Conservation (phyloP, 2,888 invertebrate species). For the Dione vanillae region DNA sequence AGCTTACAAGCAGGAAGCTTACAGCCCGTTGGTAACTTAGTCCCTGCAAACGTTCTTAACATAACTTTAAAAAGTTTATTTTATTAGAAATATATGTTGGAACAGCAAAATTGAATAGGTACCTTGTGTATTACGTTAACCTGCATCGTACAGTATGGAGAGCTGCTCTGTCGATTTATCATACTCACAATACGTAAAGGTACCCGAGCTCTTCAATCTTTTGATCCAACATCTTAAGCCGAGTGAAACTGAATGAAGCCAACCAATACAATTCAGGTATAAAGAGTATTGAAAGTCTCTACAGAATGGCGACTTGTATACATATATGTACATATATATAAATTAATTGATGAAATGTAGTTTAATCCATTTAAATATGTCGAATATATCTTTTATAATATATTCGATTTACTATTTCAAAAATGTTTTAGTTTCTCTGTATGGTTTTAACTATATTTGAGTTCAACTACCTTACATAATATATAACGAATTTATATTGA, state of each 20-base stretch:
- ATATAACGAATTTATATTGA: neutral
- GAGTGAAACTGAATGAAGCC: constrained; percentile 1
- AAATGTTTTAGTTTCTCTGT: no score
- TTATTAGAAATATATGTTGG: neutral
- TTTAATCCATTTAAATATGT: no score
- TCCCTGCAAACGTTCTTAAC: no score
- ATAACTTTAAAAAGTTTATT: neutral
- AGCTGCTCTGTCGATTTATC: neutral
- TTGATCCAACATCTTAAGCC: constrained; percentile 1
- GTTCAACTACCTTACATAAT: neutral
- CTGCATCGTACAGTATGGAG: neutral
- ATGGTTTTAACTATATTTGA: no score
- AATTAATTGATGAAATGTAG: no score
- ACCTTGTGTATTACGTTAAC: neutral
- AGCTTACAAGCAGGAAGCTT: no score
- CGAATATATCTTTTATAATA: no score
- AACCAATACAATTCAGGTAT: neutral
- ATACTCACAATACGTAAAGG: neutral
- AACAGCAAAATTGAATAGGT: neutral
- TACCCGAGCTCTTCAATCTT: constrained; percentile 8
- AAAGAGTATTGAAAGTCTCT: neutral
- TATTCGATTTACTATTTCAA: no score
- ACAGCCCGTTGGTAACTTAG: no score
- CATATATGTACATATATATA: no score
- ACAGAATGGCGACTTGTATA: no score